These are phyloP conservation scores for Bathynomus jamesi DNA, from an alignment of 1,140 invertebrate genomes.

Conservation along the genomic window DNA sequence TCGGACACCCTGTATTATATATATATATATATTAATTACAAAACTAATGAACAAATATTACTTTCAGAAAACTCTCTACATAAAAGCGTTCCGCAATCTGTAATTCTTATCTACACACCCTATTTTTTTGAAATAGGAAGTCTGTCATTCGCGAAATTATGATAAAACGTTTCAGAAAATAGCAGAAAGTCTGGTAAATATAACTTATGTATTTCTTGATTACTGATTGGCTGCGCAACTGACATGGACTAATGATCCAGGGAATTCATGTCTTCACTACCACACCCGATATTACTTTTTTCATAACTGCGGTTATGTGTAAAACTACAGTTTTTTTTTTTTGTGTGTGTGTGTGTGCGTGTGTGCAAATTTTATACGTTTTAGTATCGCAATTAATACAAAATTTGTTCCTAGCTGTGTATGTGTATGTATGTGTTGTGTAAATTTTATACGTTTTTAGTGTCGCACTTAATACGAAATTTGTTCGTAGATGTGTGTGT, in stretches of 20 bases:
- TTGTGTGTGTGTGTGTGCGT: too few species aligned
- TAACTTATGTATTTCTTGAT: not conserved
- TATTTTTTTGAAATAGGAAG: not conserved
- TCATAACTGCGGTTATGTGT: too few species aligned
- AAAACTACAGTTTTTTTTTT: too few species aligned
- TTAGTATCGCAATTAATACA: too few species aligned
- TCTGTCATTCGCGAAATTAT: slow-evolving; percentile 1
- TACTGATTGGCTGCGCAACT: not conserved
- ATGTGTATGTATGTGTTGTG: too few species aligned
- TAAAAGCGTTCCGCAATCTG: not conserved
- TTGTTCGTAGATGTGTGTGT: too few species aligned
- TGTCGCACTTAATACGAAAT: too few species aligned
- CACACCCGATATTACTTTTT: not conserved
- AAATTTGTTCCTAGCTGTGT: too few species aligned
- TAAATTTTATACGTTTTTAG: too few species aligned
- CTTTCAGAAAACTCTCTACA: not conserved
- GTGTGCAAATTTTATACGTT: too few species aligned
- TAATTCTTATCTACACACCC: not conserved
- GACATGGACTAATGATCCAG: not conserved
- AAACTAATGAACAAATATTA: not conserved
- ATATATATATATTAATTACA: not conserved
- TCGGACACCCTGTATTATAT: not conserved
- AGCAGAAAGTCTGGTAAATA: not conserved
- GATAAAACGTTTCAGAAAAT: not conserved
- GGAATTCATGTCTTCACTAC: not conserved